Percentiles rank a stretch among this genome's conserved stretches.
phyloP scores from a whole-genome alignment of 2,797 vertebrate species.

The Liasis olivaceus region DNA sequence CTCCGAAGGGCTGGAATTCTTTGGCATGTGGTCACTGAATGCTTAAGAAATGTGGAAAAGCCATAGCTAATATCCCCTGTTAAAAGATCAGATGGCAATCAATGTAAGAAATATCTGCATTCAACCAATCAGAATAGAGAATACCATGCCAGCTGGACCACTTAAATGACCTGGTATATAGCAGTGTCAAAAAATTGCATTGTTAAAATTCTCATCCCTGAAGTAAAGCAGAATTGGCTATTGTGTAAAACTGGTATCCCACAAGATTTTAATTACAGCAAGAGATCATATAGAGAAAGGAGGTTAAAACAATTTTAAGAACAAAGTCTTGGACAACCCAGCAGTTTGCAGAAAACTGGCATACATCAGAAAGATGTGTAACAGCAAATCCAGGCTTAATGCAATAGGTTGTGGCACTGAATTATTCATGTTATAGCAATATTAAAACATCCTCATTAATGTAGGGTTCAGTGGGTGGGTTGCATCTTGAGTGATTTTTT shows the following conservation, averaged over 20 bases:
- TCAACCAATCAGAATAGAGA: neutral
- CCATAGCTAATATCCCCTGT: neutral
- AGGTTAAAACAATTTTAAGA: neutral
- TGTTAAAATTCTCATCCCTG: neutral
- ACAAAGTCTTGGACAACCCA: neutral
- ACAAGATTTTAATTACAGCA: neutral
- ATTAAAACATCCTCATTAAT: constrained; percentile 28
- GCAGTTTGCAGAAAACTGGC: neutral
- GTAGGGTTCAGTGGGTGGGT: neutral
- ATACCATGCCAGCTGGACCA: neutral
- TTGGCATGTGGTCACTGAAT: neutral
- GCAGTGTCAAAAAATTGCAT: neutral
- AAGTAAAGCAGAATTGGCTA: neutral
- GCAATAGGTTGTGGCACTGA: neutral
- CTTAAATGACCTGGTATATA: neutral
- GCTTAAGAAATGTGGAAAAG: neutral
- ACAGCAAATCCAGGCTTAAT: neutral
- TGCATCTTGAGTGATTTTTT: constrained; percentile 15
- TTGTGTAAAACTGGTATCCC: neutral
- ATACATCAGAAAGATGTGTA: neutral
- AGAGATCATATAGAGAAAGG: neutral
- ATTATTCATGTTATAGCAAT: constrained; percentile 21
- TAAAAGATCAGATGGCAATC: neutral
- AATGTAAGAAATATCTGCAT: neutral
- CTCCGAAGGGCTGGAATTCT: neutral